phyloP scores from a whole-genome alignment of 1,140 invertebrate genomes.

The Drosophila cardini region DNA sequence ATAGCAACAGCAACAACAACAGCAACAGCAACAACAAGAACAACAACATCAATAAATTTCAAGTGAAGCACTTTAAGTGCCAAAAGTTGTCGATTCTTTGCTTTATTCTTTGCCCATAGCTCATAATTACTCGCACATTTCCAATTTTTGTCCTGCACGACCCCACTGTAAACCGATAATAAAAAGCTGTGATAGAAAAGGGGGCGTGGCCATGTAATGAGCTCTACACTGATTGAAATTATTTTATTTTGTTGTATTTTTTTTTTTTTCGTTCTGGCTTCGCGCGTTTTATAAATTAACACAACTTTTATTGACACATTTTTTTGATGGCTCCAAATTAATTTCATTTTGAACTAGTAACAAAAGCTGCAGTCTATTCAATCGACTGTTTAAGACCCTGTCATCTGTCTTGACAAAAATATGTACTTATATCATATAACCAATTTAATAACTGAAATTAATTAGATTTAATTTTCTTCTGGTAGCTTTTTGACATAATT shows the following conservation, averaged over 20 bases:
- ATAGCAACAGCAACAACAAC: conserved; percentile 2
- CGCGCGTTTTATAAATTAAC: conserved; percentile 24
- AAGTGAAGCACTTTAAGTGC: conserved; percentile 71
- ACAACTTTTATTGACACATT: conserved; percentile 38
- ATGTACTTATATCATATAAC: too few species aligned
- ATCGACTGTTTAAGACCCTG: too few species aligned
- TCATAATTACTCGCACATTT: conserved; percentile 42
- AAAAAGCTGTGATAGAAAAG: not conserved
- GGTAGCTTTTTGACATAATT: too few species aligned
- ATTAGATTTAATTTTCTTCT: too few species aligned
- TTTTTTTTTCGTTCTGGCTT: conserved; percentile 11
- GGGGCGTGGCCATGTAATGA: not conserved
- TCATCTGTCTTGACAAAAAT: too few species aligned
- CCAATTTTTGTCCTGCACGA: conserved; percentile 3
- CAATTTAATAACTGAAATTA: too few species aligned
- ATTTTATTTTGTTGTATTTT: conserved; percentile 18
- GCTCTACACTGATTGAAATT: conserved; percentile 33
- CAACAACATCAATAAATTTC: conserved; percentile 4
- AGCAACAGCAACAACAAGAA: conserved; percentile 2
- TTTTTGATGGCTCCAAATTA: conserved; percentile 20
- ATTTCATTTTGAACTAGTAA: not conserved
- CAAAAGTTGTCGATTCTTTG: conserved; percentile 42
- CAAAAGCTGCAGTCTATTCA: too few species aligned
- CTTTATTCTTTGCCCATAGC: not conserved
- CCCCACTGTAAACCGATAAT: not conserved